phyloP scores from a whole-genome alignment of 2,797 vertebrate genomes.

The Periophthalmus magnuspinnatus region DNA sequence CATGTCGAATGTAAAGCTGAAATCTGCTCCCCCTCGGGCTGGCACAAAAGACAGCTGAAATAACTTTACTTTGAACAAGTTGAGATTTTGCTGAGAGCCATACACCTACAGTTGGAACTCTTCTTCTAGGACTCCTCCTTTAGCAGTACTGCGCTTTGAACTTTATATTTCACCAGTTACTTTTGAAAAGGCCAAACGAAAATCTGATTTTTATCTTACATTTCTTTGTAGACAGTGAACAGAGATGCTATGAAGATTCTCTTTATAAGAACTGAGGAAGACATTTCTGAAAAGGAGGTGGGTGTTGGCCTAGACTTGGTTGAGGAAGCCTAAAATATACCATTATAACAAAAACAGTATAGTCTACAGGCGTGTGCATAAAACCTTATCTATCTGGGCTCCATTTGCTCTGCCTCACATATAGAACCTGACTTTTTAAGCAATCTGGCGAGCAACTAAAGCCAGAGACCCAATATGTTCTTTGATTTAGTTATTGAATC shows the following conservation, averaged over 20 bases:
- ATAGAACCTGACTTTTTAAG: neutral
- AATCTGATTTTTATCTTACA: too few relatives aligned
- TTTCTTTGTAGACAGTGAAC: too few relatives aligned
- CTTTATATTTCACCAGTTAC: neutral
- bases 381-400: too few relatives aligned
- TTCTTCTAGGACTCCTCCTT: neutral
- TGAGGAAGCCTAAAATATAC: too few relatives aligned
- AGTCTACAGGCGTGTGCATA: neutral
- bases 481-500: neutral
- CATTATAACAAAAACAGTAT: too few relatives aligned
- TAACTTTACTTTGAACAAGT: slow-evolving; percentile 1
- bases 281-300: too few relatives aligned
- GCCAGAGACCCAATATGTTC: neutral
- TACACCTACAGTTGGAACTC: neutral
- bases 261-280: too few relatives aligned
- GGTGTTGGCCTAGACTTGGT: too few relatives aligned
- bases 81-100: neutral
- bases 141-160: neutral
- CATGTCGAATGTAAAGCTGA: neutral
- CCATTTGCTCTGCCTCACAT: too few relatives aligned
- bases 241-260: too few relatives aligned
- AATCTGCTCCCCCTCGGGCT: neutral
- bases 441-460: neutral
- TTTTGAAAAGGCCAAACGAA: slow-evolving; percentile 1
- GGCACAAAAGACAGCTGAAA: neutral